These are phyloP conservation scores for Acromyrmex echinatior DNA, from an alignment of 1,140 invertebrate genomes.

Conservation along the genomic window DNA sequence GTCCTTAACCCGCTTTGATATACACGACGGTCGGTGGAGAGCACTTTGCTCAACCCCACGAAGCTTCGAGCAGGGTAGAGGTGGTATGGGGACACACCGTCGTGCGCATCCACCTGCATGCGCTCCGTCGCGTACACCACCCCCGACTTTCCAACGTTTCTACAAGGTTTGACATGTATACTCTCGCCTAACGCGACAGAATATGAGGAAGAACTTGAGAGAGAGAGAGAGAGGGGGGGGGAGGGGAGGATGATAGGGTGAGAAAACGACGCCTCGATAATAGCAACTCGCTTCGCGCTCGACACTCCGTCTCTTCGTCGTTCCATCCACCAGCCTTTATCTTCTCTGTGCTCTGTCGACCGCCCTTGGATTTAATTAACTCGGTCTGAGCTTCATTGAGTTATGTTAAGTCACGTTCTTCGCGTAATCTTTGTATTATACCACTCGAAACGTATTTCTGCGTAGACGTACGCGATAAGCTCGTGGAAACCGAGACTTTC, in stretches of 20 bases:
- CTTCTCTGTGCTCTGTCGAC: constrained; percentile 41
- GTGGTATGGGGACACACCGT: neutral
- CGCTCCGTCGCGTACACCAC: constrained; percentile 12
- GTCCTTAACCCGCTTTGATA: constrained; percentile 75
- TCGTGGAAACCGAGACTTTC: constrained; percentile 18
- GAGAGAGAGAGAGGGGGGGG: neutral
- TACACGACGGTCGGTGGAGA: constrained; percentile 61
- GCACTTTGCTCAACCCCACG: constrained; percentile 61
- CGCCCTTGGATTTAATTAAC: constrained; percentile 78
- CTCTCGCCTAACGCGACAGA: neutral
- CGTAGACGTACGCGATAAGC: constrained; percentile 70
- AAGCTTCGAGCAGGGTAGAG: constrained; percentile 32
- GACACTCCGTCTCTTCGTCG: constrained; percentile 32
- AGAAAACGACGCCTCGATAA: constrained; percentile 58
- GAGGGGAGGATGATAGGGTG: constrained; percentile 15
- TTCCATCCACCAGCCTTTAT: constrained; percentile 30
- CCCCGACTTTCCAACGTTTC: constrained; percentile 11
- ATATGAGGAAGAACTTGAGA: constrained; percentile 19
- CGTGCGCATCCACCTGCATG: constrained; percentile 43
- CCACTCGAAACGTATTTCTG: constrained; percentile 77
- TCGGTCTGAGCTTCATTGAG: constrained; percentile 78
- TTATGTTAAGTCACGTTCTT: constrained; percentile 78
- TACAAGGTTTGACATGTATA: constrained; percentile 39
- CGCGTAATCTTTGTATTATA: constrained; percentile 79
- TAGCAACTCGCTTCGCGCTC: constrained; percentile 28